Evolutionary conservation across 2,888 invertebrate species (phyloP).

Genomic region (Xanthorhoe spadicearia): DNA sequence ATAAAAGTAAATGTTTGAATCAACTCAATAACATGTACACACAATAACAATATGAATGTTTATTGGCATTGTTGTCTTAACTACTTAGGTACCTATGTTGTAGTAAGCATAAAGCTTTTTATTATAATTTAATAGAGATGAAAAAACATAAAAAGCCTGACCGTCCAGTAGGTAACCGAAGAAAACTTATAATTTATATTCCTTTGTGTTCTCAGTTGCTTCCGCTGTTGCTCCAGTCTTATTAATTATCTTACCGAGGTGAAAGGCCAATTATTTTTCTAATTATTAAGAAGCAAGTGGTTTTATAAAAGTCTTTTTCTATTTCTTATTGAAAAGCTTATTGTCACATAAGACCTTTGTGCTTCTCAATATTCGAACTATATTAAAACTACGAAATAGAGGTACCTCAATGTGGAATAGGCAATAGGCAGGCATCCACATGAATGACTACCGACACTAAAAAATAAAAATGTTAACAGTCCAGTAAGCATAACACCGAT

Average conservation of each 20-base stretch:
- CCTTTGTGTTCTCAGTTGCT: neutral
- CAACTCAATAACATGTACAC: neutral
- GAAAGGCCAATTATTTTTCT: neutral
- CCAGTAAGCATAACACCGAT: conserved; percentile 5
- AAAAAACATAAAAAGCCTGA: neutral
- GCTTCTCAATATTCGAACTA: neutral
- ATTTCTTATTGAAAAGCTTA: neutral
- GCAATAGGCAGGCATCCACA: conserved; percentile 12
- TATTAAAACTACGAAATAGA: neutral
- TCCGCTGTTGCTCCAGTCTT: neutral
- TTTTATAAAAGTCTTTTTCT: too few species aligned
- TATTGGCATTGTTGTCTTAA: neutral
- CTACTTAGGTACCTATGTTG: too few species aligned
- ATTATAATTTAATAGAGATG: neutral
- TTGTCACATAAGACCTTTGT: neutral
- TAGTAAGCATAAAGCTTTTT: too few species aligned
- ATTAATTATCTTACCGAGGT: neutral
- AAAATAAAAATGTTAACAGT: conserved; percentile 12
- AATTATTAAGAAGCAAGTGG: neutral
- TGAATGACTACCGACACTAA: conserved; percentile 3
- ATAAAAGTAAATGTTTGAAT: neutral
- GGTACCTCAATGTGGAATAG: conserved; percentile 2
- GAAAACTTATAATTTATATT: neutral
- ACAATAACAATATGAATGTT: neutral
- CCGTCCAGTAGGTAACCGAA: neutral